Evolutionary conservation across 2,113 vertebrate genomes (phyloP), one percentile per base, ranked within the genome.

Genomic region (Protomyctophum bolini): DNA sequence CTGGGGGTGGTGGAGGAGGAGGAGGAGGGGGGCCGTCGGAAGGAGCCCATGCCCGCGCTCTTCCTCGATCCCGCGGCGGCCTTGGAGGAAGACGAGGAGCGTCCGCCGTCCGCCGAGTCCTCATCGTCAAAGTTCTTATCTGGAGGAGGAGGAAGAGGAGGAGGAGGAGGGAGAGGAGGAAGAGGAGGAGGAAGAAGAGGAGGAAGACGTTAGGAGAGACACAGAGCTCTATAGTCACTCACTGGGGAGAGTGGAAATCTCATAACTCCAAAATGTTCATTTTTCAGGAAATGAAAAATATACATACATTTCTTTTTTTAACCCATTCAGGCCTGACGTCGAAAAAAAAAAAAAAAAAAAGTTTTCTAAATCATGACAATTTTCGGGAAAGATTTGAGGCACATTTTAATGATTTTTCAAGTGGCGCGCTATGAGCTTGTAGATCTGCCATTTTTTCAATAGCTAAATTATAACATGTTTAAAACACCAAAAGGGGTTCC

Each of bases 101-200:
- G 93, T 51, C 95, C 96, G 11, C 96, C 96, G 71, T 99, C 97
- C 92, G 96, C 93, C 0, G 97, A 99, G 79, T 99, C 97, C 79
- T 98, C 97, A 89, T 99, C 97, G 28, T 99, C 97, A 66, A 98
- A 95, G 90, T 94, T 97, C 84, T 97, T 98, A 92, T 98, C 97
- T 99, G 90, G 1, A n/a, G 57, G 58, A 67, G 59, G 67, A 0
- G 33, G n/a, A 4, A 12, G 6, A 46, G 6, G 21, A 7, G 9
- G 9, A 29, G 62, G 54, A 46, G 59, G 51, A 14, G 10, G 29
- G 33, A n/a, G n/a, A n/a, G 11, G 12, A 33, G 33, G 33, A 33
- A 33, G 33, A 4, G 90, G 1, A n/a, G 57, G 55, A 64, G 59
- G 67, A 0, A 48, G n/a, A 4, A 33, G 33, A 4, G 90, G 1